Base-by-base conservation (phyloP, 2,113 vertebrate genomes). In the Beaufortia kweichowensis region DNA sequence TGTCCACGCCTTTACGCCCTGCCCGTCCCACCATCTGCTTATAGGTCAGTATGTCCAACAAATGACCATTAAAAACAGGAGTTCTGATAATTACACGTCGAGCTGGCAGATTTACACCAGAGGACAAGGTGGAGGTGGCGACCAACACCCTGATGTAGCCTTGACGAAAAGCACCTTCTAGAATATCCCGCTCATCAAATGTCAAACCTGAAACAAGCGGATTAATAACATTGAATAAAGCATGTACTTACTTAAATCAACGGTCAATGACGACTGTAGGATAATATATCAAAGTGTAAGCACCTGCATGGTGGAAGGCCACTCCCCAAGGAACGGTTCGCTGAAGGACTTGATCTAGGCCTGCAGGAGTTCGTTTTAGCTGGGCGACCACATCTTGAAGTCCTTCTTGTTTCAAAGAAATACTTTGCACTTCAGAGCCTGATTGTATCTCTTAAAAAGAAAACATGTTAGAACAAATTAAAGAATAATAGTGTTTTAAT, bases 221-320 rank as follows among this genome's bases (percentile, higher is more conserved):
- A 2, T 21, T n/a, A 35, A 6, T 9, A 57, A 35, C 5, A 7
- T 24, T 26, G 19, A 24, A 15, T 61, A 67, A 17, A 67, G 46
- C 15, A 1, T 35, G n/a, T n/a, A 39, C 31, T 31, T 31, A n/a
- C 26, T n/a, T n/a, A 2, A 39, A 2, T 10, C 15, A 4, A 63
- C 12, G 12, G 14, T 23, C 46, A 21, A 19, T 14, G 24, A 56
- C 55, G n/a, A 23, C 33, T 55, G 29, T 29, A 17, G 2, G 50
- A 60, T 31, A 14, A 59, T n/a, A 57, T 29, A 53, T 31, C 3
- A 56, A 23, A 24, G 15, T n/a, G 0, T 63, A 76, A 76, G 67
- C 95, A 98, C 97, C 97, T 84, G 97, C 97, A 75, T 99, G 97
- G 85, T 99, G 97, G 88, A 97, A 99, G 17, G 92, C 96, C 72